Percentiles rank a stretch among this genome's conserved stretches.
phyloP scores from a whole-genome alignment of 1,140 invertebrate genomes.

The Metaphire vulgaris region DNA sequence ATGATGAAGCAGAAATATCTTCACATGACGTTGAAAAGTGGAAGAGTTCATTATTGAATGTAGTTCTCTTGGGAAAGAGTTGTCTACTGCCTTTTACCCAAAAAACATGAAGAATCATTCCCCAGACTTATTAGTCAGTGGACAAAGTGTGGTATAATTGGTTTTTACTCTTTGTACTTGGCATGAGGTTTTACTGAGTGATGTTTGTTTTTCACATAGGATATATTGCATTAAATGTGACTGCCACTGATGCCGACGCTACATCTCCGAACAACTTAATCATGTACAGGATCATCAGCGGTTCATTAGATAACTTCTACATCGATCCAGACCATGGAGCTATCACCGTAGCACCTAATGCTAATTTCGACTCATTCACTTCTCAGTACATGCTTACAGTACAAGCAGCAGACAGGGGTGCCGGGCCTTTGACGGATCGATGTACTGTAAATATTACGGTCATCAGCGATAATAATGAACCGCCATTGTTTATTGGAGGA shows the following conservation, averaged over 20 bases:
- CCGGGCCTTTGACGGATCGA: background rate
- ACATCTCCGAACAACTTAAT: background rate
- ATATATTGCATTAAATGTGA: background rate
- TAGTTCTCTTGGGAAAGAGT: no score
- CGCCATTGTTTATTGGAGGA: background rate
- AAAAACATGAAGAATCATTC: no score
- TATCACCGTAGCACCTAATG: background rate
- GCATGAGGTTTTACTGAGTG: no score
- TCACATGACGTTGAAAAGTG: no score
- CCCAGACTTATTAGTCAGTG: no score
- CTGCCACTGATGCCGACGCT: background rate
- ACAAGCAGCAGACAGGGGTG: background rate
- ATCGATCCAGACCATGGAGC: background rate
- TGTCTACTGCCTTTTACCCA: no score
- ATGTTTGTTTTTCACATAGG: no score
- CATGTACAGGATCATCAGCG: background rate
- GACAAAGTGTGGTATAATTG: no score
- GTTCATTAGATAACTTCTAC: background rate
- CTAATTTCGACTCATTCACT: background rate
- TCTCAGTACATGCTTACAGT: background rate
- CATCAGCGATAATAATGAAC: background rate
- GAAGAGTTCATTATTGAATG: no score
- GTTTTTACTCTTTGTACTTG: no score
- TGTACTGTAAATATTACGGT: background rate
- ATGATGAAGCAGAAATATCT: no score